Percentiles rank a stretch among this genome's conserved stretches.
phyloP scores from a whole-genome alignment of 2,888 invertebrate genomes.

The Lucinisca nassula region DNA sequence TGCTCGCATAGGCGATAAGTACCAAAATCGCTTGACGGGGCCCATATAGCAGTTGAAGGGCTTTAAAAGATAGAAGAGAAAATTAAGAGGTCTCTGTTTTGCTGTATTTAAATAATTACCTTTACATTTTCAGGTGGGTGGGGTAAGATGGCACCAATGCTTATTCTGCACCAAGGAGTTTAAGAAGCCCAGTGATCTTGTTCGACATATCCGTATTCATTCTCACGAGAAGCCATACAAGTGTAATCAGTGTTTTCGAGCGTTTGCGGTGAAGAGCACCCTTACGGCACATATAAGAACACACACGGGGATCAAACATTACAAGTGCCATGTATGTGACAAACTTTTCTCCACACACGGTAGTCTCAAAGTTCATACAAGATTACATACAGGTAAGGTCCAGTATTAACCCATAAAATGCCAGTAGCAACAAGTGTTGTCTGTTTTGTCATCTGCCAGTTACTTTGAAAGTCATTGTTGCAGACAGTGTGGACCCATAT shows the following conservation, averaged over 20 bases:
- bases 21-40: no score
- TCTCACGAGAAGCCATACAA: conserved; percentile 92
- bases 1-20: no score
- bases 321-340: conserved; percentile 89
- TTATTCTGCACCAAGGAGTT: conserved; percentile 91
- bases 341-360: conserved; percentile 89
- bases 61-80: no score
- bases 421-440: no score
- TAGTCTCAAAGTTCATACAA: conserved; percentile 88
- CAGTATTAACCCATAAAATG: no score
- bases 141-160: conserved; percentile 91
- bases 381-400: conserved; percentile 88
- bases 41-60: no score
- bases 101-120: background rate
- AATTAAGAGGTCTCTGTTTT: no score
- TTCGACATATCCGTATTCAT: conserved; percentile 92
- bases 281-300: conserved; percentile 89
- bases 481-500: no score
- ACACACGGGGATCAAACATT: conserved; percentile 89
- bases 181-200: conserved; percentile 92
- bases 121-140: conserved; percentile 88
- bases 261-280: conserved; percentile 90
- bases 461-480: no score
- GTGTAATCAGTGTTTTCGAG: conserved; percentile 89
- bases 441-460: no score